Evolutionary conservation across 2,113 vertebrate species (phyloP).

Genomic region (Globicephala melas): DNA sequence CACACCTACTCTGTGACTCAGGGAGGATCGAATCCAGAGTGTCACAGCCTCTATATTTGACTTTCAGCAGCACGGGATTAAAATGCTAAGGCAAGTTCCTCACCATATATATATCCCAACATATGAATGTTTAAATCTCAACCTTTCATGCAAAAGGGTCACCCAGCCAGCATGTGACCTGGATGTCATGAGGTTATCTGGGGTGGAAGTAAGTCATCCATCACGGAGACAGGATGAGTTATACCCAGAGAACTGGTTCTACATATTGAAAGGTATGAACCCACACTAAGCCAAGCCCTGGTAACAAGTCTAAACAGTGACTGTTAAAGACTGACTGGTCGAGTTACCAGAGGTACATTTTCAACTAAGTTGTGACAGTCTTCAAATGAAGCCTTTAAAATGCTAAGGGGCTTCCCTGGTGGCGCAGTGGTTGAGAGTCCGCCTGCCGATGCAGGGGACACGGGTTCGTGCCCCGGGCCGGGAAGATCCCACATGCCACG

Average conservation of each 20-base stretch:
- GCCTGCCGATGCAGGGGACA: too few relatives aligned
- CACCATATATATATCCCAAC: background rate
- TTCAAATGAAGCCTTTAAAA: background rate
- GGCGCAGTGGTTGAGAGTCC: too few relatives aligned
- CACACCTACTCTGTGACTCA: background rate
- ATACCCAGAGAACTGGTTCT: background rate
- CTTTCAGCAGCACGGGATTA: background rate
- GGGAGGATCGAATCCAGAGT: background rate
- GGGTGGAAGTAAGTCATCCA: background rate
- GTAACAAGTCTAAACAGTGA: background rate
- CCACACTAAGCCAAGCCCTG: background rate
- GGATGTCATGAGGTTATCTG: background rate
- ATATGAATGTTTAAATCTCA: background rate
- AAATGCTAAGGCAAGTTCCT: background rate
- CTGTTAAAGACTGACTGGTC: background rate
- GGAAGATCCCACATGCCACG: too few relatives aligned
- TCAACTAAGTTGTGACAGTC: background rate
- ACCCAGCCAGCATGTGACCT: background rate
- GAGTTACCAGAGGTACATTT: background rate
- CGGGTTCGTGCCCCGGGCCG: accelerated
- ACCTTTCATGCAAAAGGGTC: background rate
- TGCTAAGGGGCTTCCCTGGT: too few relatives aligned
- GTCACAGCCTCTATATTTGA: background rate
- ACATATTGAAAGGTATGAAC: background rate
- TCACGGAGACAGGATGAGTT: background rate